phyloP scores from a whole-genome alignment of 2,888 invertebrate species.

The Onchidella celtica region DNA sequence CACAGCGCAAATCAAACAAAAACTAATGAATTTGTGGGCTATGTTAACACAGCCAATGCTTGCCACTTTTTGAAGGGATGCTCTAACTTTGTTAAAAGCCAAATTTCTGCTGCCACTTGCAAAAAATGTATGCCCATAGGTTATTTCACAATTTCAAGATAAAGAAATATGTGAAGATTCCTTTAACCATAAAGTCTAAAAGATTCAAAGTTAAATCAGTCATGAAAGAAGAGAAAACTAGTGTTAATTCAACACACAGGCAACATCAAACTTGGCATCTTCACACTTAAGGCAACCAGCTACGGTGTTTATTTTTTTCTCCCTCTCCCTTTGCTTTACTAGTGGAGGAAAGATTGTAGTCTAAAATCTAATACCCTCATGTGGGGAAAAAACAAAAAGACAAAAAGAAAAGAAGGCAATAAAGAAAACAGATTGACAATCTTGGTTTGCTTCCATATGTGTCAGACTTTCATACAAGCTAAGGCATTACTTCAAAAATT shows the following conservation, averaged over 20 bases:
- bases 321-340: too few species aligned
- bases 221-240: not conserved
- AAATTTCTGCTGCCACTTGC: too few species aligned
- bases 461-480: too few species aligned
- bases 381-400: too few species aligned
- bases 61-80: not conserved
- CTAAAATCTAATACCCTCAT: too few species aligned
- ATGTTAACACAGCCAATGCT: not conserved
- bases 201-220: not conserved
- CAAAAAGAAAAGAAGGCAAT: too few species aligned
- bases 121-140: not conserved
- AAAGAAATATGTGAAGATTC: conserved; percentile 34
- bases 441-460: too few species aligned
- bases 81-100: too few species aligned
- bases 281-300: not conserved
- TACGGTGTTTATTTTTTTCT: not conserved
- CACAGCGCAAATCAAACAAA: not conserved
- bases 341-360: too few species aligned
- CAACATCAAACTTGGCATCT: conserved; percentile 24
- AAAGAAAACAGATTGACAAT: too few species aligned
- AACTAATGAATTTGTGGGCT: not conserved
- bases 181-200: not conserved
- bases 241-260: conserved; percentile 28
- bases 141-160: not conserved
- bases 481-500: too few species aligned